These are phyloP conservation scores for Chrysolina haemoptera DNA, from an alignment of 2,888 invertebrate species.

Conservation along the genomic window DNA sequence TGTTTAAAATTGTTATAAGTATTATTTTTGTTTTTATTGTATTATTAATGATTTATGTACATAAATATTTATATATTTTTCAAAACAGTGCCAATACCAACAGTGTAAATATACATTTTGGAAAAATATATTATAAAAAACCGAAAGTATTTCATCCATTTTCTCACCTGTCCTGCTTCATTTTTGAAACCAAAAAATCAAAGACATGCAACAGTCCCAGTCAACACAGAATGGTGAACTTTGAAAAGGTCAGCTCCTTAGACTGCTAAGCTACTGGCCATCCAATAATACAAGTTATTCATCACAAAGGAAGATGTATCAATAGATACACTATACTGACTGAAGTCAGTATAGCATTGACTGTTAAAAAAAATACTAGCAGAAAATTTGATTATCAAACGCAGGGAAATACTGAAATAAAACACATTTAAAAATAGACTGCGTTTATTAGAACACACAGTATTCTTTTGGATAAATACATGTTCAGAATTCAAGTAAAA, in stretches of 20 bases:
- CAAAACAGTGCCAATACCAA: constrained; percentile 70
- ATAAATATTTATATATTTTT: constrained; percentile 66
- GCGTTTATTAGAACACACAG: constrained; percentile 35
- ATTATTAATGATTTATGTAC: constrained; percentile 56
- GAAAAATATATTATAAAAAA: constrained; percentile 55
- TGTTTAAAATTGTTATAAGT: constrained; percentile 59
- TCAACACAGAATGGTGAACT: no score
- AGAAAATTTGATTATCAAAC: no score
- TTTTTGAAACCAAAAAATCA: no score
- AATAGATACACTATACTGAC: no score
- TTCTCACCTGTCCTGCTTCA: background rate
- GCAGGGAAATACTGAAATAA: background rate
- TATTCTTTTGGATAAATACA: constrained; percentile 40
- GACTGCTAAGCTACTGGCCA: no score
- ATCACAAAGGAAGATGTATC: no score
- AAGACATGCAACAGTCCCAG: no score
- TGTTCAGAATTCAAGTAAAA: constrained; percentile 30
- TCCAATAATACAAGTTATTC: no score
- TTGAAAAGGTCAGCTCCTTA: no score
- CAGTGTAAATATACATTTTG: constrained; percentile 63
- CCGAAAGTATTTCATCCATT: constrained; percentile 17
- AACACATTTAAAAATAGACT: constrained; percentile 36
- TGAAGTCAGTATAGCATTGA: no score
- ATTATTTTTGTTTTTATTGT: constrained; percentile 65
- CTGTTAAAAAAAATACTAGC: no score